These are phyloP conservation scores for Plectrocnemia conspersa DNA, from an alignment of 1,140 invertebrate genomes.

Conservation along the genomic window DNA sequence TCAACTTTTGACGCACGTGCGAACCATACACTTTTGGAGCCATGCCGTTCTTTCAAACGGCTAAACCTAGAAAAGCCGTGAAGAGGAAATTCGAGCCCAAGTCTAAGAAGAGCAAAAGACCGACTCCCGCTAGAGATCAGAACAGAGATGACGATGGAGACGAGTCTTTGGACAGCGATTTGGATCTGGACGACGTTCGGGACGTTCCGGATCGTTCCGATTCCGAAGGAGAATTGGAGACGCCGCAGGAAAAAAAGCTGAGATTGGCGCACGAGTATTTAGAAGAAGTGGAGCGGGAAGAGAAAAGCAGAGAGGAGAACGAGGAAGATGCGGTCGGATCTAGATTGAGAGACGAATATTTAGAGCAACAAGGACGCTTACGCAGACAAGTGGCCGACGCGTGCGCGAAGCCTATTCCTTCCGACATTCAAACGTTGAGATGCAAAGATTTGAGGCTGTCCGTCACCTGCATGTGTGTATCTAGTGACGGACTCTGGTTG, in stretches of 20 bases:
- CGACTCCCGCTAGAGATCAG: neutral
- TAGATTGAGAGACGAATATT: constrained; percentile 74
- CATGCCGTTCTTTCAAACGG: constrained; percentile 59
- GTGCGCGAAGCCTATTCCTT: constrained; percentile 51
- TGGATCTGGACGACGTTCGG: constrained; percentile 50
- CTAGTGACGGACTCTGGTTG: constrained; percentile 66
- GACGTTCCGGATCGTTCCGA: constrained; percentile 54
- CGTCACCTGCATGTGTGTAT: constrained; percentile 78
- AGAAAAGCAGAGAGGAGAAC: constrained; percentile 62
- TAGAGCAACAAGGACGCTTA: constrained; percentile 79
- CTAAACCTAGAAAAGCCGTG: constrained; percentile 52
- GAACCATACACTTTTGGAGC: neutral
- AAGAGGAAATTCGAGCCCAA: constrained; percentile 51
- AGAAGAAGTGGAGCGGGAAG: constrained; percentile 77
- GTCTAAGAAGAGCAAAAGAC: constrained; percentile 41
- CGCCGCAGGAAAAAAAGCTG: constrained; percentile 83
- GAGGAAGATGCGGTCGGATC: constrained; percentile 63
- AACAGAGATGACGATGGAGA: constrained; percentile 54
- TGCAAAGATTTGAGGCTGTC: constrained; percentile 72
- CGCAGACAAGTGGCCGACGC: constrained; percentile 67
- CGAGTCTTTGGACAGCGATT: constrained; percentile 48
- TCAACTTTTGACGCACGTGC: constrained; percentile 12
- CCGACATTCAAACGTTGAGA: constrained; percentile 53
- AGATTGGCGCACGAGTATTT: constrained; percentile 85
- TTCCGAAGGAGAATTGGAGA: constrained; percentile 70